Evolutionary conservation across 2,888 invertebrate species (phyloP).

Genomic region (Notodonta dromedarius): DNA sequence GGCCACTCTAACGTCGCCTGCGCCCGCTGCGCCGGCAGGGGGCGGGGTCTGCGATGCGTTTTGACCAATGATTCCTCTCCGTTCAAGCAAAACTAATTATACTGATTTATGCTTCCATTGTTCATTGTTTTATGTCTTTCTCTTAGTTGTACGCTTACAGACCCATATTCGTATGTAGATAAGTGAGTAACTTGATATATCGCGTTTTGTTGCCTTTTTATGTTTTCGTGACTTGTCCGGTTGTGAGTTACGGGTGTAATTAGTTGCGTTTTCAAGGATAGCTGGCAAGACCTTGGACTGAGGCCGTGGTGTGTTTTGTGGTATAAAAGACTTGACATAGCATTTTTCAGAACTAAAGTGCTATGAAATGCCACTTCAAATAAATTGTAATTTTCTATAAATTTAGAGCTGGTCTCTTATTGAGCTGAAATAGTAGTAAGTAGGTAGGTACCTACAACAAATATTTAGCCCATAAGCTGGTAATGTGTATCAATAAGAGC

Average conservation of each 20-base stretch:
- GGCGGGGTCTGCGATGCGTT: conserved; percentile 83
- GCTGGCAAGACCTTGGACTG: conserved; percentile 18
- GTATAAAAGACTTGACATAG: too few species aligned
- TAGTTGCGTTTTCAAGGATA: conserved; percentile 37
- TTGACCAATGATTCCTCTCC: conserved; percentile 88
- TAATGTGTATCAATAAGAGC: not conserved
- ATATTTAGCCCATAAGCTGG: not conserved
- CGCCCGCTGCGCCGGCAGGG: conserved; percentile 62
- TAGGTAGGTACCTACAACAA: not conserved
- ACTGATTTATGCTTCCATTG: conserved; percentile 97
- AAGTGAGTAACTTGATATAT: conserved; percentile 56
- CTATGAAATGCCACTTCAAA: too few species aligned
- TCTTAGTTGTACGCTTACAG: conserved; percentile 70
- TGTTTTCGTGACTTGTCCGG: conserved; percentile 41
- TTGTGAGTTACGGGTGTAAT: conserved; percentile 45
- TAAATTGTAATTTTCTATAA: too few species aligned
- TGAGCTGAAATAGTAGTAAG: too few species aligned
- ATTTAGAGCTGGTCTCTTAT: too few species aligned
- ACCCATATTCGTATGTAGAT: conserved; percentile 56
- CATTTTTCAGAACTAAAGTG: too few species aligned
- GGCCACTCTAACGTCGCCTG: conserved; percentile 64
- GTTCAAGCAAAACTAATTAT: conserved; percentile 92
- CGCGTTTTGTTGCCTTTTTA: conserved; percentile 48
- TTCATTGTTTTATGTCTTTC: conserved; percentile 90
- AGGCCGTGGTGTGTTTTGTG: conserved; percentile 4